A percentile compares a stretch with the other conserved stretches of the same genome.
phyloP scores from a whole-genome alignment of 1,140 invertebrate species.

The Carcinoscorpius rotundicauda region DNA sequence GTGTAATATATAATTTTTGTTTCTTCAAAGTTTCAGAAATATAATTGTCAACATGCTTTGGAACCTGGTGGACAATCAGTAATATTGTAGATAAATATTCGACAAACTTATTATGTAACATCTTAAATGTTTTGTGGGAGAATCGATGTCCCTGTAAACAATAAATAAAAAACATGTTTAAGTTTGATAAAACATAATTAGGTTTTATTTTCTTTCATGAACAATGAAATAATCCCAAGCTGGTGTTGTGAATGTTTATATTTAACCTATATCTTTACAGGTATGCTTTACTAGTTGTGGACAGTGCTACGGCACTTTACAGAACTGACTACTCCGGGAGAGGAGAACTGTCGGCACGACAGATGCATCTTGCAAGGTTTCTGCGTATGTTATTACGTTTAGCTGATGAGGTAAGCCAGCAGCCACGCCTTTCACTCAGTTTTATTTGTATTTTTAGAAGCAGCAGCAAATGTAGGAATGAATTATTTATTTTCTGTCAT shows the following conservation, averaged over 20 bases:
- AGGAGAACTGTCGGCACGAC: conserved; percentile 83
- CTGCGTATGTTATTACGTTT: conserved; percentile 78
- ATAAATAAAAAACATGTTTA: too few relatives aligned
- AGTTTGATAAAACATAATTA: neutral
- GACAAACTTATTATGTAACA: too few relatives aligned
- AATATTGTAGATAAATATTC: too few relatives aligned
- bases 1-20: too few relatives aligned
- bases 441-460: too few relatives aligned
- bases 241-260: neutral
- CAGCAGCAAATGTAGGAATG: too few relatives aligned
- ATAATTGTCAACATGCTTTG: too few relatives aligned
- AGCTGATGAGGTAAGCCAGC: conserved; percentile 72
- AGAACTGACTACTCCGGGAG: conserved; percentile 93
- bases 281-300: conserved; percentile 89
- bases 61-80: too few relatives aligned
- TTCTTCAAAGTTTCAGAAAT: too few relatives aligned
- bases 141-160: too few relatives aligned
- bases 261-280: conserved; percentile 39
- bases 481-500: conserved; percentile 1
- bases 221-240: conserved; percentile 13
- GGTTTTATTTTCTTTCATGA: conserved; percentile 7
- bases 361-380: conserved; percentile 87
- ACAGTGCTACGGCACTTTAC: conserved; percentile 91
- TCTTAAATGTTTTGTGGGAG: too few relatives aligned
- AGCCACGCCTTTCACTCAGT: too few relatives aligned